Evolutionary conservation across 2,888 invertebrate species (phyloP).

Genomic region (Drosophila crucigera): DNA sequence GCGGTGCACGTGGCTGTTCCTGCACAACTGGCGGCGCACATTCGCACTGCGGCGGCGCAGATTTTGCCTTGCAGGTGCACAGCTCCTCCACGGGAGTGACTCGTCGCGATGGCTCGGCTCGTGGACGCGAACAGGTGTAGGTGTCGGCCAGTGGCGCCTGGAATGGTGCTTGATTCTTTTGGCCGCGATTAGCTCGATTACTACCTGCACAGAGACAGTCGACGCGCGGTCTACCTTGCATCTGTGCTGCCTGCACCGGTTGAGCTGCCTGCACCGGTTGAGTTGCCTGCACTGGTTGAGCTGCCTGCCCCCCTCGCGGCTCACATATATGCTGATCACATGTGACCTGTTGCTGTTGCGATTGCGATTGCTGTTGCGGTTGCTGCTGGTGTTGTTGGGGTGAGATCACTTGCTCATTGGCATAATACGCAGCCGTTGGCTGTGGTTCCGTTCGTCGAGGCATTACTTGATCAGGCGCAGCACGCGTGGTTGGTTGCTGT

Average conservation of each 20-base stretch:
- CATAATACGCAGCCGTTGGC: background rate
- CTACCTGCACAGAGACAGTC: conserved; percentile 41
- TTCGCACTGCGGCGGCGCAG: conserved; percentile 36
- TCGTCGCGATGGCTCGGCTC: background rate
- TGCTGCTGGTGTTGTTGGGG: background rate
- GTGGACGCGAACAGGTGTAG: conserved; percentile 40
- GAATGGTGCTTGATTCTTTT: background rate
- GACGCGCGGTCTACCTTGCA: conserved; percentile 19
- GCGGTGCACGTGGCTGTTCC: background rate
- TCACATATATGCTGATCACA: background rate
- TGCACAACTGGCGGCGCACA: conserved; percentile 34
- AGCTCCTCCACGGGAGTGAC: conserved; percentile 7
- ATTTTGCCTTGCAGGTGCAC: conserved; percentile 37
- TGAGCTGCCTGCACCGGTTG: conserved; percentile 2
- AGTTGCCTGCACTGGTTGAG: background rate
- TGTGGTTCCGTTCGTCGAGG: background rate
- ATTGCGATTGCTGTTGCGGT: background rate
- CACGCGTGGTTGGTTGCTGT: background rate
- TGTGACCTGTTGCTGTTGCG: background rate
- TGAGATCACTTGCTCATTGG: background rate
- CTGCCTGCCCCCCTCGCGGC: background rate
- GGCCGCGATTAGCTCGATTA: background rate
- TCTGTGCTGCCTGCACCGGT: background rate
- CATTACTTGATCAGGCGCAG: background rate
- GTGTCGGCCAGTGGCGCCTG: conserved; percentile 50